Base-by-base conservation (phyloP, 2,113 vertebrate species). In the Pseudolaguvia tuberculata region DNA sequence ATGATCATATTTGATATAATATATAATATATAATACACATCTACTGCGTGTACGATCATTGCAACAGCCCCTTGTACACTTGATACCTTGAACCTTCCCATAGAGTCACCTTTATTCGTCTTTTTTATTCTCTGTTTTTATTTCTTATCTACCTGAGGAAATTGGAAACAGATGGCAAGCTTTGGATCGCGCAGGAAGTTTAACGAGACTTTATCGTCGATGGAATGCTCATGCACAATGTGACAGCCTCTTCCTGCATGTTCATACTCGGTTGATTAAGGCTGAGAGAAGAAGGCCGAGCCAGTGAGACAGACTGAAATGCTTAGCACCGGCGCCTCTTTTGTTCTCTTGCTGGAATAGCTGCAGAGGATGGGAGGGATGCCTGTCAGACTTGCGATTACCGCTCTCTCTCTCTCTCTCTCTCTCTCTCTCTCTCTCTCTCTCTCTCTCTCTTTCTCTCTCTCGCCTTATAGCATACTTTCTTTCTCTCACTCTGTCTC, bases 291-390 rank as follows among this genome's bases (percentile, higher is more conserved):
- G 55, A 59, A 58, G 59, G 50, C 67, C 47, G 76, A 65, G 72
- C 72, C 72, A 67, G 57, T 35, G 76, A 80, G 65, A 79, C 73
- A 79, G 77, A 70, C 70, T 57, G 74, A 81, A 78, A 82, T 74
- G 76, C 80, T 76, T 67, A 75, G 81, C 69, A 67, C 70, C 76
- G 50, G 78, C 61, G 63, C 72, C 56, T 79, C 79, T 77, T 84
- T 83, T 84, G 81, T 83, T 81, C 78, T 72, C 79, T 79, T 79
- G 72, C 77, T 79, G 57, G 78, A 66, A 58, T 48, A 73, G 62
- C 56, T 50, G 79, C 75, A 68, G 71, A 70, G 51, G 39, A 81
- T 70, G 73, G 58, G 77, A 72, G 75, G 78, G 70, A 73, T 72
- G 83, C 77, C 73, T 80, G 81, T 80, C 74, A 79, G 80, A 55